These are phyloP conservation scores for Stenotaenia linearis DNA, from an alignment of 2,888 invertebrate genomes.

Conservation along the genomic window DNA sequence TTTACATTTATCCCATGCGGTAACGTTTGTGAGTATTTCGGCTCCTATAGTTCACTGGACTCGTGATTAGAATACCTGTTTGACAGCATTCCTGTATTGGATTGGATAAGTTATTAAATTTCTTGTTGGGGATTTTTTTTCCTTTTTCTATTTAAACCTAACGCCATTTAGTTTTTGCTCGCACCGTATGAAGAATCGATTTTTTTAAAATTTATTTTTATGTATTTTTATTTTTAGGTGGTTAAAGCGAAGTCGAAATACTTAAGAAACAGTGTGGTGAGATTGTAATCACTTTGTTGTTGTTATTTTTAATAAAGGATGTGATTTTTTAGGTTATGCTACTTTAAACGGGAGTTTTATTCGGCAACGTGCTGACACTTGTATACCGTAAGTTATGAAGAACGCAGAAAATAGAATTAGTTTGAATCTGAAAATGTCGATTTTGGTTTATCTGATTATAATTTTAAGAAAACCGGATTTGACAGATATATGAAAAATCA, in stretches of 20 bases:
- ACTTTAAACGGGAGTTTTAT: background rate
- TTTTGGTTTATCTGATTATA: no score
- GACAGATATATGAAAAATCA: no score
- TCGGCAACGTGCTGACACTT: background rate
- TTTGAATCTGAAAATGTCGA: no score
- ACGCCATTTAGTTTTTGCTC: no score
- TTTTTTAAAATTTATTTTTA: background rate
- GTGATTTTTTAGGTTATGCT: background rate
- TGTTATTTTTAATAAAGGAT: no score
- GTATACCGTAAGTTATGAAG: background rate
- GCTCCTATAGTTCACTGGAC: background rate
- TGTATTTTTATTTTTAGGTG: background rate
- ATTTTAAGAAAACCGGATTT: no score
- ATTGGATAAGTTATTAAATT: background rate
- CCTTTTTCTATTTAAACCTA: no score
- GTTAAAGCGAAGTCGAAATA: no score
- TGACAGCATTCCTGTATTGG: background rate
- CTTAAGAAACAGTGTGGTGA: no score
- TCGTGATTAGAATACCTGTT: background rate
- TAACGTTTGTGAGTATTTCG: background rate
- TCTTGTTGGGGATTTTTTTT: background rate
- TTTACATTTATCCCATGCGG: background rate
- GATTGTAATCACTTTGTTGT: no score
- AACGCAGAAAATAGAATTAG: no score
- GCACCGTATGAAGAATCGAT: background rate